Evolutionary conservation across 2,888 invertebrate species (phyloP).

Genomic region (Lordiphosa fenestrarum): DNA sequence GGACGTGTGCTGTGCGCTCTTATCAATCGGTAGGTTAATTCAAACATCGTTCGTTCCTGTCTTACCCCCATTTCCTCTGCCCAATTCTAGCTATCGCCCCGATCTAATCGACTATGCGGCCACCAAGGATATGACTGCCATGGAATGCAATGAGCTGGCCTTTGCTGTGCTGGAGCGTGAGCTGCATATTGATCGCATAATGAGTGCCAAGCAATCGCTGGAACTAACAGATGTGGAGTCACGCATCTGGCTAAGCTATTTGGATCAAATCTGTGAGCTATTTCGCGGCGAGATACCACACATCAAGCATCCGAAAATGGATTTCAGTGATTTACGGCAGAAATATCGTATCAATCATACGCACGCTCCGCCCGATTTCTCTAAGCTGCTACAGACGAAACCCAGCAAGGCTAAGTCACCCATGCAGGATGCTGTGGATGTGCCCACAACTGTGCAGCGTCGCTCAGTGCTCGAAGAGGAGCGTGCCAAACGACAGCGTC

Average conservation of each 20-base stretch:
- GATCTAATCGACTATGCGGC: conserved; percentile 90
- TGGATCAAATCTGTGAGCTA: conserved; percentile 92
- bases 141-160: conserved; percentile 89
- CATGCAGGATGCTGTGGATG: conserved; percentile 78
- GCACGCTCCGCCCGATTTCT: conserved; percentile 78
- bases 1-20: conserved; percentile 79
- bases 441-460: conserved; percentile 70
- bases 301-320: conserved; percentile 87
- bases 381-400: conserved; percentile 77
- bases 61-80: neutral
- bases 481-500: conserved; percentile 78
- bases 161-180: conserved; percentile 93
- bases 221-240: conserved; percentile 77
- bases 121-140: conserved; percentile 84
- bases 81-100: conserved; percentile 89
- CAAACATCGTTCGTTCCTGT: too few species aligned
- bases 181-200: conserved; percentile 86
- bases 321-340: conserved; percentile 80
- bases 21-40: conserved; percentile 76
- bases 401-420: conserved; percentile 78
- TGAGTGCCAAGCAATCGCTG: conserved; percentile 87
- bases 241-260: conserved; percentile 86
- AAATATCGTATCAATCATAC: conserved; percentile 75
- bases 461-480: conserved; percentile 79
- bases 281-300: conserved; percentile 96